Evolutionary conservation across 2,797 vertebrate species (phyloP), one percentile per base, ranked within the genome.

Genomic region (Epinephelus malabaricus): DNA sequence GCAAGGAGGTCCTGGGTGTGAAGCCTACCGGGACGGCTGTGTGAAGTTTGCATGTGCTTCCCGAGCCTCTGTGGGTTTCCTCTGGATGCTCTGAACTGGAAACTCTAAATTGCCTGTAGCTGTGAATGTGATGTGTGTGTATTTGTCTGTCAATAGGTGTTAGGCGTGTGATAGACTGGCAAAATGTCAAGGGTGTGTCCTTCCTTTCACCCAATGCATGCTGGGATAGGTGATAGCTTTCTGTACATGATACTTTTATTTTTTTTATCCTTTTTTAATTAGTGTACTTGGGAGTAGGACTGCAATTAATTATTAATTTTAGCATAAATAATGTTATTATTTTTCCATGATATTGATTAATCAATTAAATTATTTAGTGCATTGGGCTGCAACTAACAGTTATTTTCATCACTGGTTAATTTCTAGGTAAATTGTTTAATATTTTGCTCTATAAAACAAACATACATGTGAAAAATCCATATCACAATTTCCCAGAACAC

Each of bases 101-200:
- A 88, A 72, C 49, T 79, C 62, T 50, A 63, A 73, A 73, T 64
- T 76, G 84, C 74, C 74, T 2, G 17, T 73, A 80, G 80, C 79
- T 83, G 81, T 71, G 82, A 84, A 78, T 78, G 71, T 64, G 73
- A 66, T 78, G 83, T 83, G 73, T 87, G 82, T 89, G 86, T 86
- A 74, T 78, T 77, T 78, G 43, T 83, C 65, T 79, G 69, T 83
- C 86, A 92, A 86, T 85, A 88, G 69, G 81, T 86, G 79, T 77
- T 76, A 73, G 73, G 64, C 40, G 64, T 71, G 83, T 82, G 75
- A 81, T 50, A 78, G 72, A 81, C 76, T 34, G 1, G 19, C 49
- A 69, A 87, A 90, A 87, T 86, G 76, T 91, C 81, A 89, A 87
- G 72, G 74, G 27, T 79, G 66, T 69, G 76, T 14, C 50, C 63